Conservation (phyloP, 1,140 invertebrate genomes). For the Samia ricini region DNA sequence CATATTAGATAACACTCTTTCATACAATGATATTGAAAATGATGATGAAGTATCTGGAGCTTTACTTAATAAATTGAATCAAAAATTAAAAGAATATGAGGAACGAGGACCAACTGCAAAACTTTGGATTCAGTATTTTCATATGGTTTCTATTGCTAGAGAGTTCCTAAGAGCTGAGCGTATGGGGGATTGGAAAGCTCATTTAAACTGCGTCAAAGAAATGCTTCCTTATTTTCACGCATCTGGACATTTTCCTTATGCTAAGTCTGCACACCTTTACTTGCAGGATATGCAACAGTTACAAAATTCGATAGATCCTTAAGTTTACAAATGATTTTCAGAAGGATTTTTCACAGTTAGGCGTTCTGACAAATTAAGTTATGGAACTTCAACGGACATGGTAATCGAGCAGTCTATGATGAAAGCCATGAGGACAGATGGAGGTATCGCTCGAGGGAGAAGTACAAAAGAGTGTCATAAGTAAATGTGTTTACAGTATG, state of each 20-base stretch:
- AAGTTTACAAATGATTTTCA: constrained; percentile 55
- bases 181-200: constrained; percentile 58
- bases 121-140: constrained; percentile 60
- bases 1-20: constrained; percentile 26
- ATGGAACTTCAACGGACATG: constrained; percentile 60
- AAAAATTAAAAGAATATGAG: constrained; percentile 39
- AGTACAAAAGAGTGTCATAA: constrained; percentile 49
- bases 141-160: constrained; percentile 47
- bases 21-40: constrained; percentile 38
- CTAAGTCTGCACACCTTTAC: constrained; percentile 59
- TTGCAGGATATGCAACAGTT: constrained; percentile 55
- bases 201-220: constrained; percentile 49
- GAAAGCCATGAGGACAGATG: constrained; percentile 61
- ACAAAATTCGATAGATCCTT: constrained; percentile 38
- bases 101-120: constrained; percentile 44
- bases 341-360: constrained; percentile 52
- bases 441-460: constrained; percentile 49
- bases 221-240: constrained; percentile 73
- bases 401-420: constrained; percentile 61
- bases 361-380: constrained; percentile 61
- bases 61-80: constrained; percentile 49
- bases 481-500: constrained; percentile 52
- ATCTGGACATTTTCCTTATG: constrained; percentile 32
- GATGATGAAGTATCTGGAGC: constrained; percentile 34
- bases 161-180: constrained; percentile 54